Conservation (phyloP, 2,113 vertebrate genomes). For the Cairina moschata region DNA sequence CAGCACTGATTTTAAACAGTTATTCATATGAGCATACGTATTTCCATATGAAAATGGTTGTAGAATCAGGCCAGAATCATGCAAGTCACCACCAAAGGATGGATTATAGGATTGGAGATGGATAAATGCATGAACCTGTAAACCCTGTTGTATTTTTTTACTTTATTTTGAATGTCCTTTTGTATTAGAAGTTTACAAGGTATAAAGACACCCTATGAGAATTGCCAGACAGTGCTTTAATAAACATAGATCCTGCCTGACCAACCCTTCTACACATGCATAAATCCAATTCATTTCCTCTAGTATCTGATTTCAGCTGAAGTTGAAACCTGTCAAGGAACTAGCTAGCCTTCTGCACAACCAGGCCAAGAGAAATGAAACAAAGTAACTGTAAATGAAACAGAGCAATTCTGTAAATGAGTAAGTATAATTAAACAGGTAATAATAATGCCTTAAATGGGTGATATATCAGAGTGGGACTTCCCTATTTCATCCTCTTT, state of each 20-base stretch:
- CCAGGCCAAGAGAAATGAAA: background rate
- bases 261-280: background rate
- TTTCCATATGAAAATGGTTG: background rate
- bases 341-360: background rate
- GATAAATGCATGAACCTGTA: background rate
- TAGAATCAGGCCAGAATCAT: background rate
- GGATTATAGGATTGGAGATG: background rate
- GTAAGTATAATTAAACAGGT: background rate
- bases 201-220: background rate
- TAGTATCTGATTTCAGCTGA: slow-evolving; percentile 17
- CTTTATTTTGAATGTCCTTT: slow-evolving; percentile 21
- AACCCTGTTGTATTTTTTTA: background rate
- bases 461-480: background rate
- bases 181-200: background rate
- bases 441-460: background rate
- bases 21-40: background rate
- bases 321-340: background rate
- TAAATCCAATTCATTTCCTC: slow-evolving; percentile 26
- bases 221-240: slow-evolving; percentile 23
- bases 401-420: background rate
- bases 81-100: background rate
- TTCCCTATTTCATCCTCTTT: background rate
- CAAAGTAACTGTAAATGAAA: background rate
- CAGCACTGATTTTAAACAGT: background rate
- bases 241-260: background rate